Conservation (phyloP, 2,888 invertebrate genomes). For the Cartodere bifasciata region DNA sequence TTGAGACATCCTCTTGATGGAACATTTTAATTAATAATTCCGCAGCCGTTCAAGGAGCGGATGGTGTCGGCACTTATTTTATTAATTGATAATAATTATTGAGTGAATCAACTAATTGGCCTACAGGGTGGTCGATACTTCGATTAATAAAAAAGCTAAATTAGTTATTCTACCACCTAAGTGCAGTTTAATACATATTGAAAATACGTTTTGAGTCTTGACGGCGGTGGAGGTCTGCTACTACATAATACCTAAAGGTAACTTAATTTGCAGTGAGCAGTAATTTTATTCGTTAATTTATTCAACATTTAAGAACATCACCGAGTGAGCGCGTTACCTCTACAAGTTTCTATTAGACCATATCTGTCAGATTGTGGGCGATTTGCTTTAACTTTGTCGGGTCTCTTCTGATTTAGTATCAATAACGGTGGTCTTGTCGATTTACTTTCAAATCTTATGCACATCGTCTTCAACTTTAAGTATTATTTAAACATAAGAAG, state of each 20-base stretch:
- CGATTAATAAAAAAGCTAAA: no score
- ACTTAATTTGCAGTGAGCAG: no score
- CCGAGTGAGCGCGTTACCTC: neutral
- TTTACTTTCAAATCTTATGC: slow-evolving; percentile 10
- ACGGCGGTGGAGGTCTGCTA: no score
- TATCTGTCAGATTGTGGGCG: slow-evolving; percentile 18
- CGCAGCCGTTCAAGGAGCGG: no score
- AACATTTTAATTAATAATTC: no score
- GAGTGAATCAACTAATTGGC: slow-evolving; percentile 32
- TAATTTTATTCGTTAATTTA: no score
- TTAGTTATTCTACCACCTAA: no score
- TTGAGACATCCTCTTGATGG: no score
- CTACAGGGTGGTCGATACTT: slow-evolving; percentile 30
- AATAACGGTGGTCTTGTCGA: slow-evolving; percentile 19
- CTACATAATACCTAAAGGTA: no score
- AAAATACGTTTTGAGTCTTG: no score
- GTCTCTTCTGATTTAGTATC: slow-evolving; percentile 19
- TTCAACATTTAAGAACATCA: neutral
- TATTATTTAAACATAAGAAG: slow-evolving; percentile 13
- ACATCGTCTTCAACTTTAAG: slow-evolving; percentile 10
- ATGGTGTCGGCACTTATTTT: slow-evolving; percentile 26
- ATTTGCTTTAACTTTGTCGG: slow-evolving; percentile 16
- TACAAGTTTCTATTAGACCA: slow-evolving; percentile 11
- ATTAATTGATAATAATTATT: slow-evolving; percentile 34
- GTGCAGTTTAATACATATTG: no score